Conservation (phyloP, 2,888 invertebrate species). For the Asteroscopus sphinx region DNA sequence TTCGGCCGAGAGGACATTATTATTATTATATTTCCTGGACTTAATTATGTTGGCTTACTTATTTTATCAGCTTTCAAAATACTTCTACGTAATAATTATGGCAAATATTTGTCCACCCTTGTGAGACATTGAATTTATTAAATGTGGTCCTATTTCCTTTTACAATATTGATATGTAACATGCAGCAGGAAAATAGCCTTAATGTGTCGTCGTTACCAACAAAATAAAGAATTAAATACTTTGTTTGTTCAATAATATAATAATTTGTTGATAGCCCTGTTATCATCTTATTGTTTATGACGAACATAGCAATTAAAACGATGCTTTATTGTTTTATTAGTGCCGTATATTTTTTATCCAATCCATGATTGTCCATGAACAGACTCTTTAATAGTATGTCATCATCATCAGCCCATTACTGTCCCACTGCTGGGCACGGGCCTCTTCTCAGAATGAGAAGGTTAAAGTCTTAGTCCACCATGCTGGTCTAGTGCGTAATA, state of each 20-base stretch:
- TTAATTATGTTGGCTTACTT: too few relatives aligned
- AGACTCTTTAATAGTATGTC: too few relatives aligned
- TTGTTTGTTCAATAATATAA: conserved; percentile 42
- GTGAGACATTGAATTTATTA: conserved; percentile 1
- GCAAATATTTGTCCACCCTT: not conserved
- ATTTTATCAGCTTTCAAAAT: too few relatives aligned
- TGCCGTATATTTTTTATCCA: not conserved
- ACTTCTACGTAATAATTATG: too few relatives aligned
- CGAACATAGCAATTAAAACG: conserved; percentile 13
- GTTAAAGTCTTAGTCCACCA: too few relatives aligned
- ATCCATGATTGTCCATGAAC: too few relatives aligned
- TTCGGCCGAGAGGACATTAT: too few relatives aligned
- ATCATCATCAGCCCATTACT: too few relatives aligned
- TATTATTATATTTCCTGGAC: too few relatives aligned
- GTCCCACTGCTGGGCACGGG: too few relatives aligned
- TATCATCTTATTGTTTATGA: conserved; percentile 41
- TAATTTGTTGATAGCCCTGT: conserved; percentile 39
- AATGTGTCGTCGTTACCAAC: conserved; percentile 39
- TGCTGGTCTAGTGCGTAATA: too few relatives aligned
- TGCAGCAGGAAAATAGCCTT: conserved; percentile 40
- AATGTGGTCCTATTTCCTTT: not conserved
- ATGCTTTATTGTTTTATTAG: conserved; percentile 11
- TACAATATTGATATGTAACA: not conserved
- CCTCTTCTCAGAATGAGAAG: too few relatives aligned
- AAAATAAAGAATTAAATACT: conserved; percentile 44